Evolutionary conservation across 2,888 invertebrate species (phyloP), one percentile per base, ranked within the genome.

Genomic region (Catocala fraxini): DNA sequence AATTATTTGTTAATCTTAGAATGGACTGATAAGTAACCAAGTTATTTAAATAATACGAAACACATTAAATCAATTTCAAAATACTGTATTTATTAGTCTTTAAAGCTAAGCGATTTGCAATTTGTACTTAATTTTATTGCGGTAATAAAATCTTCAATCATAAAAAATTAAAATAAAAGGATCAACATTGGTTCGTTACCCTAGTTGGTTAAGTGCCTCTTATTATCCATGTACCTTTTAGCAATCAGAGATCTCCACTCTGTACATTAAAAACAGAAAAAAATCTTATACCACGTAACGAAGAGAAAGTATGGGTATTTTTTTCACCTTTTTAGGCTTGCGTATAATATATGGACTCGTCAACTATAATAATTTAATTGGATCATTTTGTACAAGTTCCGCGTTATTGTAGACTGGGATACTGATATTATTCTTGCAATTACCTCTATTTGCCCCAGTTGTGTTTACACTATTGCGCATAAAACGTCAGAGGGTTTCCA

Each of bases 321-420:
- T 54, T 72, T 60, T 66, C 39, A 59, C 69, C 51, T 65, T 69
- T 66, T 69, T 69, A 51, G 39, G 51, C 57, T 53, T 53, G 56
- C 59, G 5, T 34, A 33, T 25, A 25, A 69, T 69, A 71, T 68
- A 59, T 49, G 46, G 39, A 55, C 41, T 52, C 41, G 34, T 52
- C 34, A 56, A 62, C 52, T 56, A 60, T 71, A 65, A 63, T 71
- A 65, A 68, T 56, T 65, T 65, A 63, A 68, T 65, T 71, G 51
- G 68, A 58, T 46, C 35, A 6, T 12, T 49, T n/a, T 34, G 6
- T 39, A 35, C n/a, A 13, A 12, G 35, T 35, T 35, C 39, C 12
- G 13, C 6, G 9, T 46, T 35, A 49, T 12, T 25, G 4, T 6
- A 15, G 6, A 46, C 25, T 25, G 0, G 15, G 11, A 46, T 1